These are phyloP conservation scores for Thymelicus acteon DNA, from an alignment of 2,888 invertebrate species.

Conservation along the genomic window DNA sequence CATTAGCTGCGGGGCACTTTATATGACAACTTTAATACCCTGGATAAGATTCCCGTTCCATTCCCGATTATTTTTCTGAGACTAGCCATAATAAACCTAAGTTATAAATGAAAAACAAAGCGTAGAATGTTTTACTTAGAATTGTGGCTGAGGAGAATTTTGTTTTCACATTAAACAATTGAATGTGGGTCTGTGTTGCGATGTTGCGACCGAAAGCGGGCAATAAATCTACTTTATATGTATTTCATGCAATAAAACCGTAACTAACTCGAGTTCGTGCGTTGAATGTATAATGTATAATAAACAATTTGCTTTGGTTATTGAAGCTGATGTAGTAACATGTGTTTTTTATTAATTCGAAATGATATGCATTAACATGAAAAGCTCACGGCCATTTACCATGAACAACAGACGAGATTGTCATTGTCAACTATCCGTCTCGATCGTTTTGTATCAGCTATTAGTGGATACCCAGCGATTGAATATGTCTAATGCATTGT, in stretches of 20 bases:
- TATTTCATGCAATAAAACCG: constrained; percentile 34
- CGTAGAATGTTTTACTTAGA: constrained; percentile 4
- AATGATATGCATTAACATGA: too few species aligned
- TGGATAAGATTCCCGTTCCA: background rate
- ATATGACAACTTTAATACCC: background rate
- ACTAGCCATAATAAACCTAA: background rate
- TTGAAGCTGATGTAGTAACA: constrained; percentile 1
- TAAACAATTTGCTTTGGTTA: constrained; percentile 14
- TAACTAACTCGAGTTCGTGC: constrained; percentile 30
- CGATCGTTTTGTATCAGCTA: too few species aligned
- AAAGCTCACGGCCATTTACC: too few species aligned
- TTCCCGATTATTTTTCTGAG: background rate
- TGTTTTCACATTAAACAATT: constrained; percentile 29
- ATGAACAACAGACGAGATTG: too few species aligned
- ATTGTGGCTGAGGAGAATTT: constrained; percentile 11
- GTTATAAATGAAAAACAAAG: background rate
- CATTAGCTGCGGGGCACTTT: background rate
- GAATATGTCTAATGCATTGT: too few species aligned
- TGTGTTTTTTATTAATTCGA: background rate
- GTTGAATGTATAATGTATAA: constrained; percentile 28
- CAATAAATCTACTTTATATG: constrained; percentile 34
- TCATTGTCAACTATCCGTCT: too few species aligned
- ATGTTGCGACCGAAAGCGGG: constrained; percentile 24
- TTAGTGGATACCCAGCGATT: too few species aligned
- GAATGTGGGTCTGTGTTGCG: constrained; percentile 20